Percentiles rank a stretch among this genome's conserved stretches.
phyloP scores from a whole-genome alignment of 1,140 invertebrate genomes.

The Lineus longissimus region DNA sequence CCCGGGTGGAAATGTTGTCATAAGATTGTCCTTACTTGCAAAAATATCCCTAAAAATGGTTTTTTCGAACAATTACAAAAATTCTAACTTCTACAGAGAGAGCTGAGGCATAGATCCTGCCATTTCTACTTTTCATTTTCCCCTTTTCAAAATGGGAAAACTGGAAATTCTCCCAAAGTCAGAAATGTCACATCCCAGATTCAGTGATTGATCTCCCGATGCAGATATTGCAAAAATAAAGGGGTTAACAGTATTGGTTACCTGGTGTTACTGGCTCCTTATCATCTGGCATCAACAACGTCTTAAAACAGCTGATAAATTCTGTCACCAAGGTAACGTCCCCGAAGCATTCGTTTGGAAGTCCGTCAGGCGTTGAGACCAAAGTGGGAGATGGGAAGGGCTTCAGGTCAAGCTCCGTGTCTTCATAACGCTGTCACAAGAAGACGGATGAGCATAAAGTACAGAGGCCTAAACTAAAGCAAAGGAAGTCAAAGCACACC shows the following conservation, averaged over 20 bases:
- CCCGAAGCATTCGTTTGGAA: slow-evolving; percentile 50
- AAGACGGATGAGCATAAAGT: slow-evolving; percentile 2
- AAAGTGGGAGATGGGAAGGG: slow-evolving; percentile 44
- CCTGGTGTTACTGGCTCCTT: slow-evolving; percentile 42
- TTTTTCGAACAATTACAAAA: neutral
- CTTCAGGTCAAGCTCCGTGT: slow-evolving; percentile 37
- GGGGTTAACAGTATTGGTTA: no score
- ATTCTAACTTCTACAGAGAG: neutral
- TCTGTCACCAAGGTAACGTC: slow-evolving; percentile 51
- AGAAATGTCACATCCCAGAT: no score
- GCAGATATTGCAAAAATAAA: no score
- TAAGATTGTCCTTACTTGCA: neutral
- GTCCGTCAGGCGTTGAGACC: slow-evolving; percentile 45
- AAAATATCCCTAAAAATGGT: neutral
- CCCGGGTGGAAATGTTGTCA: neutral
- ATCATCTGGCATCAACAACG: slow-evolving; percentile 48
- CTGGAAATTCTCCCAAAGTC: no score
- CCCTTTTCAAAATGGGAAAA: no score
- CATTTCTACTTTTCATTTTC: neutral
- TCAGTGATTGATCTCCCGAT: no score
- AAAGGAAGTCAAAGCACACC: no score
- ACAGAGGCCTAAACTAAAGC: neutral
- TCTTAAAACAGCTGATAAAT: slow-evolving; percentile 47
- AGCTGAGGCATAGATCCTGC: neutral
- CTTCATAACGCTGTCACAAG: slow-evolving; percentile 41